Base-by-base conservation (phyloP, 1,140 invertebrate species). In the Drosophila serrata region DNA sequence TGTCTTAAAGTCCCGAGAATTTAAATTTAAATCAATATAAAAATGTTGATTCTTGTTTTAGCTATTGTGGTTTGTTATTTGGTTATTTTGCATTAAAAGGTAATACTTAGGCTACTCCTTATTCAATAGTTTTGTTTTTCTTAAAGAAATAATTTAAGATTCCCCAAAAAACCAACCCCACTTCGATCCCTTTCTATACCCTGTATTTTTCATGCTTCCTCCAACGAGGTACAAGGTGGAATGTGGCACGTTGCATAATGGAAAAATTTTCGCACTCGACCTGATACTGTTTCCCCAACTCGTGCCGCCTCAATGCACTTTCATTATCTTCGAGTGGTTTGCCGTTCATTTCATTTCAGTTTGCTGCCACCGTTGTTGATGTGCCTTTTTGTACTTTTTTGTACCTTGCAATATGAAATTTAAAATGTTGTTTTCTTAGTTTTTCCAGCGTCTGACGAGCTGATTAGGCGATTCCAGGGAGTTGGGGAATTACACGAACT, bases 301-400 rank as follows among this genome's bases (percentile, higher is more conserved):
- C 70, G 69, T 81, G 49, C 74, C 81, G 86, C 81, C 69, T 90
- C 63, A 88, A 81, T 88, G 85, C 85, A 85, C 75, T 88, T 88
- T 88, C 85, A 88, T 88, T 88, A 88, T 88, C 81, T 85, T 88
- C 59, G 77, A 90, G 85, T 87, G 84, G 63, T 69, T 68, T 53
- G 56, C 42, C 51, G 76, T 78, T 40, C 53, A 46, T 76, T 57
- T 27, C 51, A 46, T 60, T 61, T 48, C 43, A 74, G 43, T 53
- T 29, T 46, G 24, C 22, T 45, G n/a, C 39, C 29, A 64, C 22
- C 48, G 51, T 43, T 31, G 51, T 39, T 60, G 43, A 40, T 45
- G 45, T 37, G 11, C 17, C 58, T 48, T 45, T 72, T 76, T 49
- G 33, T 49, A 46, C 7, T 48, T 48, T 45, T 70, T 75, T 42